A percentile compares a stretch with the other conserved stretches of the same genome.
Conservation (phyloP, 2,113 vertebrate genomes). For the Gymnogyps californianus region DNA sequence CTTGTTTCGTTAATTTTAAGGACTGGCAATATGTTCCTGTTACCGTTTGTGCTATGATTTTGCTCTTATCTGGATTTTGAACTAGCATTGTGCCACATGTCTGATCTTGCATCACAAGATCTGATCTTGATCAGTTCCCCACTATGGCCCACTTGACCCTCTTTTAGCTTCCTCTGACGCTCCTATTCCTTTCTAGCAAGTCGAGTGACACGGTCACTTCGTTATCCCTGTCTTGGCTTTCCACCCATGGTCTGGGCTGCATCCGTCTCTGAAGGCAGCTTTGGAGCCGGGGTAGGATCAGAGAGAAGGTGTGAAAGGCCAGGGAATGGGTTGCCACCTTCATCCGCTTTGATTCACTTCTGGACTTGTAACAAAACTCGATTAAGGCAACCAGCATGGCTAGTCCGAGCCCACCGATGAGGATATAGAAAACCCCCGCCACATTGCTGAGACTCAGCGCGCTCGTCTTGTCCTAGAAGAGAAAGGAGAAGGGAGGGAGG, state of each 20-base stretch:
- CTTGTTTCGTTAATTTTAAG: neutral
- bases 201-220: neutral
- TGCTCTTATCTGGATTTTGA: neutral
- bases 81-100: neutral
- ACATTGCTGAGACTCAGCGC: slow-evolving; percentile 98
- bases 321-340: slow-evolving; percentile 89
- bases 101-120: neutral
- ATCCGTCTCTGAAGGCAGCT: slow-evolving; percentile 79
- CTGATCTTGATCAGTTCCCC: neutral
- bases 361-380: slow-evolving; percentile 99
- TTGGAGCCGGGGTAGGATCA: slow-evolving; percentile 78
- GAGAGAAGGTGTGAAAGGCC: slow-evolving; percentile 82
- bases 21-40: neutral
- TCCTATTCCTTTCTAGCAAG: neutral
- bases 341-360: slow-evolving; percentile 97
- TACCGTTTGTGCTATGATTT: neutral
- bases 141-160: neutral
- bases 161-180: neutral
- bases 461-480: slow-evolving; percentile 94
- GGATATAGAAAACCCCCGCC: slow-evolving; percentile 99
- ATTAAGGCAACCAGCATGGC: slow-evolving; percentile 99
- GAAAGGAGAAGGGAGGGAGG: slow-evolving; percentile 42
- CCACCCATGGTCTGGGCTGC: slow-evolving; percentile 52
- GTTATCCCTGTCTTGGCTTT: slow-evolving; percentile 15
- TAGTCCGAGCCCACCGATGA: slow-evolving; percentile 96